phyloP scores from a whole-genome alignment of 1,140 invertebrate species.

The Onthophagus taurus region DNA sequence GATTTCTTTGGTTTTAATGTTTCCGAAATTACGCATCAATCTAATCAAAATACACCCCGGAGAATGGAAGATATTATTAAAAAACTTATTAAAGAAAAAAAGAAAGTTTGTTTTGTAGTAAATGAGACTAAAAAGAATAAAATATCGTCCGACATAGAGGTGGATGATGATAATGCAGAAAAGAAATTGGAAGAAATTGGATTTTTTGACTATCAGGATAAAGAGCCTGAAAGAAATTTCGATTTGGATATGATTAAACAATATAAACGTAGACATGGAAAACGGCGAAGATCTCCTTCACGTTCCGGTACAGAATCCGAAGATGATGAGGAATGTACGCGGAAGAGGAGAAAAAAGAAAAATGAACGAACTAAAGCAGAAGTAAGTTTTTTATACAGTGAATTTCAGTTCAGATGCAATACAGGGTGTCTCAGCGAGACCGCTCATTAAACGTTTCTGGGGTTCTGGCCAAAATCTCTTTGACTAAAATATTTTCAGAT shows the following conservation, averaged over 20 bases:
- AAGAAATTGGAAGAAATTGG: neutral
- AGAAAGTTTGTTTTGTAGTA: neutral
- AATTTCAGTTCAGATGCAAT: neutral
- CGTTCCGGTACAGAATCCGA: neutral
- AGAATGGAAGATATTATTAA: no score
- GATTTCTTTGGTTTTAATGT: no score
- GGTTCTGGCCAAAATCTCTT: no score
- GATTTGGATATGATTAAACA: neutral
- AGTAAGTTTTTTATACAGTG: neutral
- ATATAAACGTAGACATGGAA: slow-evolving; percentile 5
- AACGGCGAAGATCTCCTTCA: slow-evolving; percentile 2
- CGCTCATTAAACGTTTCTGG: no score
- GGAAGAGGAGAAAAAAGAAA: slow-evolving; percentile 3
- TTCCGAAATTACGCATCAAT: no score
- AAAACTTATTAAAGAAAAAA: neutral
- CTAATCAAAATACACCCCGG: no score
- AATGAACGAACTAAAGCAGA: slow-evolving; percentile 1
- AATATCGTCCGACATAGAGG: neutral
- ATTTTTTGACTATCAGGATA: neutral
- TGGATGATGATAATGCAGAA: neutral
- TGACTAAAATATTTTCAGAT: no score
- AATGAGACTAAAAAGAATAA: no score
- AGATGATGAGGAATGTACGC: neutral
- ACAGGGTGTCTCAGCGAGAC: no score
- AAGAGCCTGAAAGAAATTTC: neutral